phyloP scores from a whole-genome alignment of 2,113 vertebrate species.

The Cygnus buccinator region DNA sequence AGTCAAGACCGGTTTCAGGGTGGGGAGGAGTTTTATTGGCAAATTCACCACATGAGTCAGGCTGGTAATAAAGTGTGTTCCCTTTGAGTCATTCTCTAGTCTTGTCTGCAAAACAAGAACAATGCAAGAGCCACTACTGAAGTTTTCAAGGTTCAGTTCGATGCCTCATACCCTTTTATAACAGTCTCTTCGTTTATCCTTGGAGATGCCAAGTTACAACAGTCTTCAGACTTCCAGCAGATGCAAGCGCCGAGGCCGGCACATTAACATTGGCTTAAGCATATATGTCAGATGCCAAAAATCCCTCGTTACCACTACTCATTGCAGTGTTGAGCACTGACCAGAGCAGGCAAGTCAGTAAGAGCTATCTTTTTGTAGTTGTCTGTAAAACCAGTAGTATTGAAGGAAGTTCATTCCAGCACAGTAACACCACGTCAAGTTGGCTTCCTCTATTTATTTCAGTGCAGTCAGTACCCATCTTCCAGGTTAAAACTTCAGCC shows the following conservation, averaged over 20 bases:
- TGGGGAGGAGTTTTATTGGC: constrained; percentile 7
- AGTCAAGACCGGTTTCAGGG: neutral
- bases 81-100: constrained; percentile 12
- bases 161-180: neutral
- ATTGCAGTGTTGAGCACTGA: accelerated
- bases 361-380: neutral
- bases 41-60: constrained; percentile 20
- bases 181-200: neutral
- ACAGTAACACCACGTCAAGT: neutral
- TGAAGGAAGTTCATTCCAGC: neutral
- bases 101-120: constrained; percentile 1
- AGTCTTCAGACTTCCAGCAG: neutral
- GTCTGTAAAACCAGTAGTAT: accelerated
- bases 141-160: neutral
- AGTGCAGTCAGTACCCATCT: neutral
- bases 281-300: neutral
- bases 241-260: neutral
- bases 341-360: neutral
- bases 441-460: constrained; percentile 17
- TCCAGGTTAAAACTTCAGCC: neutral
- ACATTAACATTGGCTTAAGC: accelerated
- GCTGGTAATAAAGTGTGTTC: neutral
- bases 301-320: neutral
- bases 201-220: neutral
- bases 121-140: neutral